Conservation (phyloP, 2,888 invertebrate genomes). For the Diplazon laetatorius region DNA sequence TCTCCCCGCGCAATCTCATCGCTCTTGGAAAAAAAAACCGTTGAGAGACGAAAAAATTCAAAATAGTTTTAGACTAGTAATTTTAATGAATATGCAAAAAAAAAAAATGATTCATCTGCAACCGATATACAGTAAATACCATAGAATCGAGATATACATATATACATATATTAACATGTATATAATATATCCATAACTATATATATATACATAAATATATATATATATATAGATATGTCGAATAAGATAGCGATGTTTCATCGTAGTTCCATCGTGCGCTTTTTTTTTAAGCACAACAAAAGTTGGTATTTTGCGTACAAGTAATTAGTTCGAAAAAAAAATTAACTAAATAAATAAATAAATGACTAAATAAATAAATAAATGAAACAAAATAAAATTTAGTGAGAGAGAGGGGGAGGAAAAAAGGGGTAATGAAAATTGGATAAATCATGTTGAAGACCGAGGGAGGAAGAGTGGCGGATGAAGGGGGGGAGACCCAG, state of each 20-base stretch:
- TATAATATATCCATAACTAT: no score
- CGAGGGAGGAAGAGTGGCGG: not conserved
- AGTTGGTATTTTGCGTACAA: slow-evolving; percentile 81
- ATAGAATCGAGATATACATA: slow-evolving; percentile 42
- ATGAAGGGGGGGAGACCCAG: not conserved
- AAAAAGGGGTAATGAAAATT: no score
- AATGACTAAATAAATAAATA: no score
- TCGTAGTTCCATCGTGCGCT: slow-evolving; percentile 60
- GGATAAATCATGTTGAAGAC: no score
- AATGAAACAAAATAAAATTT: not conserved
- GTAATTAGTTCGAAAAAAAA: slow-evolving; percentile 60
- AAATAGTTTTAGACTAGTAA: slow-evolving; percentile 35
- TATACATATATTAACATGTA: slow-evolving; percentile 26
- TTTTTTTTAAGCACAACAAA: slow-evolving; percentile 74
- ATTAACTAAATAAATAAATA: no score
- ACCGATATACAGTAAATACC: slow-evolving; percentile 25
- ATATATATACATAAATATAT: slow-evolving; percentile 23
- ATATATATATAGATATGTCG: slow-evolving; percentile 25
- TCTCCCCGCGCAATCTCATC: no score
- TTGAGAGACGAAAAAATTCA: slow-evolving; percentile 51
- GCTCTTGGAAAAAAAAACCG: no score
- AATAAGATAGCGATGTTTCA: slow-evolving; percentile 74
- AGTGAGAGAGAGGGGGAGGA: no score
- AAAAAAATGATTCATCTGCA: slow-evolving; percentile 38
- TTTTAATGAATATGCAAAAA: slow-evolving; percentile 46